Evolutionary conservation across 2,797 vertebrate species (phyloP).

Genomic region (Eupleurogrammus muticus): DNA sequence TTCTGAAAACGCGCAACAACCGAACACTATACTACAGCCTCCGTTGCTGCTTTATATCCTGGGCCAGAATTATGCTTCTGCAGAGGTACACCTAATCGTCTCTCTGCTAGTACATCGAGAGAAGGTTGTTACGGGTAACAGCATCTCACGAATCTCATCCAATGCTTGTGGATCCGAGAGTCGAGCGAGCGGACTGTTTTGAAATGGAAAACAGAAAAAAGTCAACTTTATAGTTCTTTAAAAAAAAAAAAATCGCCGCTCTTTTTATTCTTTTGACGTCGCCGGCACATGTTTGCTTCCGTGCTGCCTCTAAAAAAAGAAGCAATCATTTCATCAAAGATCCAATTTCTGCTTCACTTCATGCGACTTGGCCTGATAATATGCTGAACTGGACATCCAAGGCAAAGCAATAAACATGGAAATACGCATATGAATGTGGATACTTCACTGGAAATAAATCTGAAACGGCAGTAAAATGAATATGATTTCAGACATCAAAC

Average conservation of each 20-base stretch:
- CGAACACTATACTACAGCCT: background rate
- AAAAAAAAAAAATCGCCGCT: background rate
- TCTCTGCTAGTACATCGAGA: background rate
- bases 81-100: background rate
- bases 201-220: background rate
- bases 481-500: no score
- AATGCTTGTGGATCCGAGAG: background rate
- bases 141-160: background rate
- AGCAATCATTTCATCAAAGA: conserved; percentile 14
- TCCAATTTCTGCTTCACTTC: conserved; percentile 6
- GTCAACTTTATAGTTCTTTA: background rate
- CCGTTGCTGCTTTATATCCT: conserved; percentile 2
- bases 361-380: background rate
- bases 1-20: background rate
- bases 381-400: background rate
- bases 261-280: no score
- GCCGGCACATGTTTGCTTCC: background rate
- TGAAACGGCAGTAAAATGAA: no score
- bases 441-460: no score
- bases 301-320: conserved; percentile 1
- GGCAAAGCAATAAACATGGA: no score
- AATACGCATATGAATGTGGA: no score
- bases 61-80: background rate
- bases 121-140: no score
- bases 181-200: background rate